A percentile compares a stretch with the other conserved stretches of the same genome.
These are phyloP conservation scores for Halcyon chelicuti DNA, from an alignment of 2,797 vertebrate genomes.

Conservation along the genomic window DNA sequence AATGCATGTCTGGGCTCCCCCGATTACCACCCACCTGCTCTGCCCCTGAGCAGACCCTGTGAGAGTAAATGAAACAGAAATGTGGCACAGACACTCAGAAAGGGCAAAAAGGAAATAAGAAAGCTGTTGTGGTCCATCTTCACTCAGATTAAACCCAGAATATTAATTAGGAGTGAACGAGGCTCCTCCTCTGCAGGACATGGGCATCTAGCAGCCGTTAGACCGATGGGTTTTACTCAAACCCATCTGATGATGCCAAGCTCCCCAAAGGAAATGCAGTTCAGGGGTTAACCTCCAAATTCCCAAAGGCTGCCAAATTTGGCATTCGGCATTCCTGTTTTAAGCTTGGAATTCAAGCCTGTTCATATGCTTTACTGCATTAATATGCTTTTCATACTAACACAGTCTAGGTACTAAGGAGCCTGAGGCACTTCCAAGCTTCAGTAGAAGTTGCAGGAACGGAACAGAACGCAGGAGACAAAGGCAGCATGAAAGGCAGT, in stretches of 20 bases:
- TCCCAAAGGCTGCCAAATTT: neutral
- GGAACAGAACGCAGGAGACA: neutral
- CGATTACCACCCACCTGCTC: fast-evolving
- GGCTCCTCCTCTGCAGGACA: neutral
- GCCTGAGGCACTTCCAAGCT: neutral
- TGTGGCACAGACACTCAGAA: neutral
- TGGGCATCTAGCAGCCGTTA: neutral
- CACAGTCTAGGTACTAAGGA: neutral
- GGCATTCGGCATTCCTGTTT: neutral
- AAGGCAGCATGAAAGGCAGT: neutral
- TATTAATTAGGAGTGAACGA: neutral
- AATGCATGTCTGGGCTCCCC: neutral
- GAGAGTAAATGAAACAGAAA: neutral
- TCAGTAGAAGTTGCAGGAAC: neutral
- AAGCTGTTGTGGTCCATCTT: neutral
- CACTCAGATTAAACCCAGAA: neutral
- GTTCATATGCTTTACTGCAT: neutral
- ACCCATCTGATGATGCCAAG: neutral
- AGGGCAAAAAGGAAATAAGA: neutral
- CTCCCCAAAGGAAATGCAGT: neutral
- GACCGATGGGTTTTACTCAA: neutral
- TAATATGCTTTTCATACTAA: neutral
- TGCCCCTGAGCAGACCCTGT: fast-evolving
- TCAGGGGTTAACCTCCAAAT: neutral
- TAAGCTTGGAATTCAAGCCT: neutral